Evolutionary conservation across 2,888 invertebrate genomes (phyloP), one percentile per base, ranked within the genome.

Genomic region (Merodon equestris): DNA sequence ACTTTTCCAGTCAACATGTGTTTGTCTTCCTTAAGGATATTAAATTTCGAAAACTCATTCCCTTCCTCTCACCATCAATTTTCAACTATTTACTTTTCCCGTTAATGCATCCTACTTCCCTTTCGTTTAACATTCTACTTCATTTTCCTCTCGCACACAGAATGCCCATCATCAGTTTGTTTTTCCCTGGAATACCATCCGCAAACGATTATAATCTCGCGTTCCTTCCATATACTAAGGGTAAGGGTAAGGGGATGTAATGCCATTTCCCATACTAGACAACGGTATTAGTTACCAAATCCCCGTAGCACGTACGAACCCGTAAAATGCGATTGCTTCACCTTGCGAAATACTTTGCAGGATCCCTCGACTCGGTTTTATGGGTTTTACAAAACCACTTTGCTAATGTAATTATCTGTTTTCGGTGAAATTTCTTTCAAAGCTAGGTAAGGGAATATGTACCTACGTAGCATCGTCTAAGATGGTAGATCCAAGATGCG

Each of bases 341-440:
- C 27, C 50, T 40, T 36, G 50, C 19, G 0, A 27, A 61, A 19
- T 50, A 19, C 14, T 42, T 15, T 1, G 13, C 18, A 38, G 38
- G 17, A n/a, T 9, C 38, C 12, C 15, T 12, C 12, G 18, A 48
- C 38, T 9, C 51, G 12, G 15, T 7, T 51, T 44, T 63, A 42
- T 18, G 34, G 17, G 9, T 44, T 51, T 51, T 50, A 36, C 40
- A 17, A 63, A 63, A 44, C 61, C 61, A 51, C 44, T 61, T 42
- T 44, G 17, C 42, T 27, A 63, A 51, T 63, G 51, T 51, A 63
- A 51, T 61, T 51, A 61, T 61, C 38, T 19, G 27, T 27, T 61
- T 40, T 27, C 1, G 50, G 14, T 2, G 36, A 18, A 54, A 50
- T 13, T 48, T 42, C 40, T 57, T 50, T 18, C 48, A 56, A 27